These are phyloP conservation scores for Lota lota DNA, from an alignment of 2,113 vertebrate genomes.

Conservation along the genomic window DNA sequence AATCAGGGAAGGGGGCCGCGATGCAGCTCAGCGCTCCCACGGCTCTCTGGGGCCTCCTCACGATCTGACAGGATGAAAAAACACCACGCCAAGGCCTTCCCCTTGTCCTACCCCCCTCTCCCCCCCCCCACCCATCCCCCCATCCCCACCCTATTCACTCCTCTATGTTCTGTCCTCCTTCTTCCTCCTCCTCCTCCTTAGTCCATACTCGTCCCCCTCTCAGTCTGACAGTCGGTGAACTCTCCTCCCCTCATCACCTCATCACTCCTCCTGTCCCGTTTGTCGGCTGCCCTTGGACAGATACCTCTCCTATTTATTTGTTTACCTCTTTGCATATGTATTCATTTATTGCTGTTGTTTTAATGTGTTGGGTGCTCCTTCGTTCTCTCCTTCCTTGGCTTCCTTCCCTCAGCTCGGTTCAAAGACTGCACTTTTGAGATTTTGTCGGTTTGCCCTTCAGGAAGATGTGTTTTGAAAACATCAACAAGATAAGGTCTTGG, in stretches of 20 bases:
- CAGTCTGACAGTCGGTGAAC: no score
- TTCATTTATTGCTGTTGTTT: no score
- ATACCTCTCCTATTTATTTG: no score
- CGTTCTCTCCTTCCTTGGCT: conserved; percentile 7
- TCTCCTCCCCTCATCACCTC: no score
- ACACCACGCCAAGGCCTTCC: conserved; percentile 31
- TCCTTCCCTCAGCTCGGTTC: no score
- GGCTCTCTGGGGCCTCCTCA: conserved; percentile 57
- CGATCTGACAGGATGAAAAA: conserved; percentile 60
- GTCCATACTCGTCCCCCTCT: not conserved
- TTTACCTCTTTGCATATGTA: not conserved
- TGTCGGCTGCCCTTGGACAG: no score
- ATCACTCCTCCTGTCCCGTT: no score
- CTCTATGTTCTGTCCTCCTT: no score
- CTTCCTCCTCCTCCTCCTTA: not conserved
- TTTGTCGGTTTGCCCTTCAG: no score
- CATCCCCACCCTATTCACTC: no score
- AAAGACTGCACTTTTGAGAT: no score
- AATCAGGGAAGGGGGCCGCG: conserved; percentile 66
- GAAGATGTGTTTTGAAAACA: not conserved
- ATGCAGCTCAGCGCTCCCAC: conserved; percentile 61
- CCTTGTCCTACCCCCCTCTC: not conserved
- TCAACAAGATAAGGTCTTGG: not conserved
- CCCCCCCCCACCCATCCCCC: not conserved
- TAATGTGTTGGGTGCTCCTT: no score